phyloP scores from a whole-genome alignment of 2,113 vertebrate species.

The Pangasianodon gigas region DNA sequence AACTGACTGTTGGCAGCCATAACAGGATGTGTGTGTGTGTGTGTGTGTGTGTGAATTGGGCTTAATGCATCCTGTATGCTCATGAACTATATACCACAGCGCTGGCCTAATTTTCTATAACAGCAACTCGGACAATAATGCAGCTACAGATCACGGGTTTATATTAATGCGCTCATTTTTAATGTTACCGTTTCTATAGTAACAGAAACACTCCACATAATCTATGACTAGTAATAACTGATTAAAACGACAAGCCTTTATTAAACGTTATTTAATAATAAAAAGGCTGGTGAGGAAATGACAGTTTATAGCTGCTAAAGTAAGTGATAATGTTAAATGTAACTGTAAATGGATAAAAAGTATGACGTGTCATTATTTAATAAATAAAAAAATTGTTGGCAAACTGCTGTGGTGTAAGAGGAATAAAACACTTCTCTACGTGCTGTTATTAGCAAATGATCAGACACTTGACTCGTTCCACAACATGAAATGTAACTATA shows the following conservation, averaged over 20 bases:
- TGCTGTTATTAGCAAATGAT: too few relatives aligned
- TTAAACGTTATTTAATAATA: background rate
- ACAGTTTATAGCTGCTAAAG: background rate
- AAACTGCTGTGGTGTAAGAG: background rate
- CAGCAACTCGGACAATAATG: background rate
- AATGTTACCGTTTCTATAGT: background rate
- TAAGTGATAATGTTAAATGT: background rate
- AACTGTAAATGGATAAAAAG: background rate
- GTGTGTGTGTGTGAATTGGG: constrained; percentile 17
- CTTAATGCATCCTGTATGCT: background rate
- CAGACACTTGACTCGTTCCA: background rate
- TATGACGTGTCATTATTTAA: background rate
- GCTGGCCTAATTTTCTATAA: background rate
- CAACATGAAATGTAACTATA: background rate
- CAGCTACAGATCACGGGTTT: background rate
- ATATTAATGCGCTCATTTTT: background rate
- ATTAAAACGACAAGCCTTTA: too few relatives aligned
- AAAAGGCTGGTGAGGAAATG: background rate
- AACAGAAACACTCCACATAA: background rate
- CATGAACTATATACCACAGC: background rate
- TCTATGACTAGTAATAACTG: background rate
- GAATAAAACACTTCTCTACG: background rate
- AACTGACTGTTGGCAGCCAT: constrained; percentile 62
- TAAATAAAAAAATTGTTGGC: background rate
- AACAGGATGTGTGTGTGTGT: constrained; percentile 18